A percentile compares a stretch with the other conserved stretches of the same genome.
phyloP scores from a whole-genome alignment of 2,888 invertebrate species.

The Poecilobothrus nobilitatus region DNA sequence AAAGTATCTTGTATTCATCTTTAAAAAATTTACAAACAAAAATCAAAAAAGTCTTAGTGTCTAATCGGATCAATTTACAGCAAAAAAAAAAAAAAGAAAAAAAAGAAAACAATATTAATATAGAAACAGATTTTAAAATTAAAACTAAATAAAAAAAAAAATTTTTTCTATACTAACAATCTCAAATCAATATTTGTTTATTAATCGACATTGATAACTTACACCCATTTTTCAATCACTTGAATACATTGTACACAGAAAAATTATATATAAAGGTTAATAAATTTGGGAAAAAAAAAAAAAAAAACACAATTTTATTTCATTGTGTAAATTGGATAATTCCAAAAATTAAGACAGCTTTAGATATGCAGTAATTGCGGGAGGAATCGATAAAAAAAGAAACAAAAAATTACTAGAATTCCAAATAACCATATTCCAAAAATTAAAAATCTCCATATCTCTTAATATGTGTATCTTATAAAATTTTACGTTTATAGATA shows the following conservation, averaged over 20 bases:
- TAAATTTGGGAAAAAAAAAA: neutral
- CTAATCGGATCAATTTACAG: slow-evolving; percentile 2
- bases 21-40: neutral
- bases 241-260: no score
- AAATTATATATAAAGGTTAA: no score
- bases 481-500: no score
- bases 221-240: neutral
- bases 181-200: neutral
- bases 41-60: neutral
- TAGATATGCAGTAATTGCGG: neutral
- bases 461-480: no score
- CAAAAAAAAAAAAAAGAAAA: no score
- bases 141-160: no score
- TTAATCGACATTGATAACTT: neutral
- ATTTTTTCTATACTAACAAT: no score
- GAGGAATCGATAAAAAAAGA: neutral
- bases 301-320: neutral
- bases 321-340: slow-evolving; percentile 6
- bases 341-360: slow-evolving; percentile 2
- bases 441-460: no score
- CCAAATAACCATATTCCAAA: no score
- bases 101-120: no score
- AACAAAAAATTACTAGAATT: no score
- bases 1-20: neutral
- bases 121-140: no score